A percentile compares a stretch with the other conserved stretches of the same genome.
Conservation (phyloP, 2,888 invertebrate species). For the Cephus pygmeus region DNA sequence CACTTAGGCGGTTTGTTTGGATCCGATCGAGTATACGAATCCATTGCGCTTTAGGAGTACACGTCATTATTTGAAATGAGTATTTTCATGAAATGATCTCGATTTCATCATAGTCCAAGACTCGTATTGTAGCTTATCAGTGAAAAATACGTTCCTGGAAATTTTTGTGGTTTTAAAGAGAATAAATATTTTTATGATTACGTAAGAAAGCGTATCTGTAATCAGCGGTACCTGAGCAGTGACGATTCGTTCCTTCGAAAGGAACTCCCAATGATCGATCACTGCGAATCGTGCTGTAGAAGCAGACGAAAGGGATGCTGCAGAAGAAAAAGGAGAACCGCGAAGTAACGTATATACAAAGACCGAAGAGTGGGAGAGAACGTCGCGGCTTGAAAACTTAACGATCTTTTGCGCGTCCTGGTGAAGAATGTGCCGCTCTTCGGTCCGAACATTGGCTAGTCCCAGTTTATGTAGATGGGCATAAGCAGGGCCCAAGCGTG, state of each 20-base stretch:
- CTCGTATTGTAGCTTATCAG: background rate
- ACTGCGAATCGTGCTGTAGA: background rate
- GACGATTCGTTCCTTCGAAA: background rate
- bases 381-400: slow-evolving; percentile 33
- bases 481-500: slow-evolving; percentile 30
- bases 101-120: background rate
- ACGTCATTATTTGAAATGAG: background rate
- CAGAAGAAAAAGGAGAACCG: slow-evolving; percentile 13
- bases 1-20: background rate
- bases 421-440: slow-evolving; percentile 47
- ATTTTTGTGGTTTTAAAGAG: background rate
- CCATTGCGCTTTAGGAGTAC: background rate
- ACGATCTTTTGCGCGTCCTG: slow-evolving; percentile 47
- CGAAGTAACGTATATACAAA: slow-evolving; percentile 11
- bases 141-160: background rate
- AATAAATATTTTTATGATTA: background rate
- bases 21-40: background rate
- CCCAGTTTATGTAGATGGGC: slow-evolving; percentile 42
- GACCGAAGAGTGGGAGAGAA: slow-evolving; percentile 11
- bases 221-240: background rate
- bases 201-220: background rate
- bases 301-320: slow-evolving; percentile 24
- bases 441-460: slow-evolving; percentile 34
- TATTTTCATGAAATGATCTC: background rate
- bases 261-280: background rate